These are phyloP conservation scores for Bombus impatiens DNA, from an alignment of 1,140 invertebrate species.

Conservation along the genomic window DNA sequence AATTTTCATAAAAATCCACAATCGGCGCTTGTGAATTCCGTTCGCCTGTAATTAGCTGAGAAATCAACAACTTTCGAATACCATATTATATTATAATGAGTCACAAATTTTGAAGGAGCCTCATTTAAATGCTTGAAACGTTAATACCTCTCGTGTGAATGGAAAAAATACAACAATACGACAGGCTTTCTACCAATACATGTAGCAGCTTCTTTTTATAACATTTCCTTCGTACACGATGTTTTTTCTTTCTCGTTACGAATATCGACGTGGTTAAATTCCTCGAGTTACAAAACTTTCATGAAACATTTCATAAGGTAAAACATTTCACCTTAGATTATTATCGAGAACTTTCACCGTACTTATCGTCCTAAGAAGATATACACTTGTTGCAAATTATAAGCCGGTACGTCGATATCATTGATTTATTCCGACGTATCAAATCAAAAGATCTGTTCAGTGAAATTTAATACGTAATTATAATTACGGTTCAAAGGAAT, in stretches of 20 bases:
- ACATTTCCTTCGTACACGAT: background rate
- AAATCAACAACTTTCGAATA: conserved; percentile 8
- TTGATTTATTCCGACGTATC: background rate
- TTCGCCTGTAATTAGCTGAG: background rate
- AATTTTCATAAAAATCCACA: too few relatives aligned
- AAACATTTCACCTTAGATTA: conserved; percentile 7
- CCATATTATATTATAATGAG: background rate
- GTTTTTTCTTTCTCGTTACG: background rate
- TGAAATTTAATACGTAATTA: background rate
- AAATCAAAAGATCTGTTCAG: background rate
- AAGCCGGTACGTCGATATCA: background rate
- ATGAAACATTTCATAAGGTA: background rate
- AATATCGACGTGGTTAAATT: background rate
- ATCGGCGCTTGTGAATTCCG: too few relatives aligned
- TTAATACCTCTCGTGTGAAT: background rate
- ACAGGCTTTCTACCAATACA: background rate
- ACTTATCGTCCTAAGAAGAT: conserved; percentile 1
- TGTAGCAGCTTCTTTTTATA: background rate
- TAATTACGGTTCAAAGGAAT: background rate
- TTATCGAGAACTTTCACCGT: conserved; percentile 31
- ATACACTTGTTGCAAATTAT: background rate
- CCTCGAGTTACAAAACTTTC: background rate
- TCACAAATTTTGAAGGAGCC: background rate
- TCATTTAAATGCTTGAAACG: background rate
- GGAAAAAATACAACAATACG: background rate